Percentiles rank a stretch among this genome's conserved stretches.
Evolutionary conservation across 2,113 vertebrate genomes (phyloP).

Genomic region (Dipodomys merriami): DNA sequence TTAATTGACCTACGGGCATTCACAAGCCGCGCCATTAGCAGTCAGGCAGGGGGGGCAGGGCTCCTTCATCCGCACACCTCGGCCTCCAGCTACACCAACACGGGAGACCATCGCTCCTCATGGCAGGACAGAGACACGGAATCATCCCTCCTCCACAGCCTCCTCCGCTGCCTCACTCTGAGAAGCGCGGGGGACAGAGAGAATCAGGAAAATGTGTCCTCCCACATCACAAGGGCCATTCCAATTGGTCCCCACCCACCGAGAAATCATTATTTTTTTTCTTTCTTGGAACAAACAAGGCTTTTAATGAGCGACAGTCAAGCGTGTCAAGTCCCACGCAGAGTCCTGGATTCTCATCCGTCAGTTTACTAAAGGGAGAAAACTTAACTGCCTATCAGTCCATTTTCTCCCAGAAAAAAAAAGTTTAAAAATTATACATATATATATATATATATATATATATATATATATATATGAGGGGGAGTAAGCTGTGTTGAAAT

Average conservation of each 20-base stretch:
- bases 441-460: too few relatives aligned
- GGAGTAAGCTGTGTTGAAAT: background rate
- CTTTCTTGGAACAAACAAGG: background rate
- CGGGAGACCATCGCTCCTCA: background rate
- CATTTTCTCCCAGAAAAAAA: background rate
- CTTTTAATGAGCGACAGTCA: background rate
- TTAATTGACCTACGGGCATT: slow-evolving; percentile 35
- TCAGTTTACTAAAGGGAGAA: background rate
- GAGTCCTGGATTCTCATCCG: too few relatives aligned
- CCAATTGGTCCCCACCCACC: background rate
- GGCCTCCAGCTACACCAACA: background rate
- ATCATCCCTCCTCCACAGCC: background rate
- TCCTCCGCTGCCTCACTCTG: accelerated
- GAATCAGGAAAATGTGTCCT: background rate
- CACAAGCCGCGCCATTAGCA: background rate
- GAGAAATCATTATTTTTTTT: background rate
- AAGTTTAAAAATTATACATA: background rate
- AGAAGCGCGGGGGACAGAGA: background rate
- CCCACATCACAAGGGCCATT: accelerated
- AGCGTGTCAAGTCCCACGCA: background rate
- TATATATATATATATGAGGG: too few relatives aligned
- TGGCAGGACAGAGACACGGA: background rate
- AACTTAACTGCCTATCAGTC: too few relatives aligned
- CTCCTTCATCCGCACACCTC: background rate
- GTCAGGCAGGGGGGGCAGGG: background rate